Evolutionary conservation across 2,113 vertebrate genomes (phyloP), one percentile per base, ranked within the genome.

Genomic region (Coreoperca whiteheadi): DNA sequence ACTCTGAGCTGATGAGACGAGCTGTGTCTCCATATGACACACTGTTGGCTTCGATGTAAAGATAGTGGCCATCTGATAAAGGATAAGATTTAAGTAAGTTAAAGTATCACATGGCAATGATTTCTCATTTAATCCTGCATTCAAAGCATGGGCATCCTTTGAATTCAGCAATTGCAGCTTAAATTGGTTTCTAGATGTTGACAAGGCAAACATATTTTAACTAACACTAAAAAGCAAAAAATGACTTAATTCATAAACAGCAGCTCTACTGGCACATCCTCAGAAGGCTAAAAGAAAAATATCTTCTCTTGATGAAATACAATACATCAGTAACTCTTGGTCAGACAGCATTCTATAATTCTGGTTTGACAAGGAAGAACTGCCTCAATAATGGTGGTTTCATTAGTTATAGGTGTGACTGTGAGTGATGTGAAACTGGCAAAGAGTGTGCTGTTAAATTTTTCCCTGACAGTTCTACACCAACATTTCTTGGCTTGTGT

Each of bases 21-120:
- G 96, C 94, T 0, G 82, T 84, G 81, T 94, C 94, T 34, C 96
- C 95, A 0, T 77, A 9, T 0, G 68, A 0, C 1, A 43, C 74
- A 3, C 72, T 50, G 34, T 18, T 88, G 2, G 91, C 96, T 67
- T 96, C 90, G 43, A 97, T 94, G 87, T 96, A 97, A 74, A 97
- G 77, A 69, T 96, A 97, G 81, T 94, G 93, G 48, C 96, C 96
- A 10, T 72, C 95, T 96, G 81, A 18, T 69, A 18, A 16, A 74
- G 10, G 8, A 28, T 4, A 30, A 60, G 20, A 57, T 23, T 37
- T 12, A 43, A 4, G 7, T n/a, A 9, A 54, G 16, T 39, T 37
- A 10, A 37, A 21, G 2, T 68, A n/a, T 50, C 3, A 1, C 1
- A 43, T 4, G 54, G 48, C 25, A 71, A 12, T 4, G 25, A 56